Base-by-base conservation (phyloP, 1,140 invertebrate genomes). In the Eriosoma lanigerum region DNA sequence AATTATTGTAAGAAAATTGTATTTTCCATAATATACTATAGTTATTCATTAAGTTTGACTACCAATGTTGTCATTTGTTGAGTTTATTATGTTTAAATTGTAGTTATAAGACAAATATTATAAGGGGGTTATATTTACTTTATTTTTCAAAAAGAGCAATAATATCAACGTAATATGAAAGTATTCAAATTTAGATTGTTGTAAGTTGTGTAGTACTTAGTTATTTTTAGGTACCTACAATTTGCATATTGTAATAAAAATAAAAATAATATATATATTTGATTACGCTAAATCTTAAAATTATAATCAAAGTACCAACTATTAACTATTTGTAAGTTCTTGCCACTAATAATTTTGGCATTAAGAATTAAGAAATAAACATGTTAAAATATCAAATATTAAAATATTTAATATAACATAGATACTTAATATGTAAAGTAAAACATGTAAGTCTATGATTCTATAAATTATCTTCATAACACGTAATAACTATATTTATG, bases 1-100 rank as follows among this genome's bases (percentile, higher is more conserved):
- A 2, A 50, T 48, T 50, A 72, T 72, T 52, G 24, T 72, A 52
- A 72, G 68, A 10, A 15, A 50, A 70, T 70, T 26, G 4, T 70
- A 26, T 48, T 70, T n/a, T 50, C 24, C 46, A 70, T 48, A n/a
- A n/a, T n/a, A n/a, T n/a, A n/a, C n/a, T n/a, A 52, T n/a, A 52
- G 26, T 72, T 52, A 24, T 72, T 8, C 19, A 50, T 50, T 26
- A 50, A 70, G 15, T 70, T 50, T 29, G 46, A 72, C 8, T 52
- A 72, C 68, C 9, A 50, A 13, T 72, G 46, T 72, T 52, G 21
- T 17, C 68, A 72, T 8, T 72, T 72, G 68, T 72, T 72, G 52
- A 72, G 46, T 72, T 72, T 50, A 70, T 70, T 50, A 70, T 70
- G 21, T 70, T 46, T 24, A n/a, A 72, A 32, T 29, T 72, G 3